Conservation (phyloP, 2,888 invertebrate genomes). For the Keiferia lycopersicella region DNA sequence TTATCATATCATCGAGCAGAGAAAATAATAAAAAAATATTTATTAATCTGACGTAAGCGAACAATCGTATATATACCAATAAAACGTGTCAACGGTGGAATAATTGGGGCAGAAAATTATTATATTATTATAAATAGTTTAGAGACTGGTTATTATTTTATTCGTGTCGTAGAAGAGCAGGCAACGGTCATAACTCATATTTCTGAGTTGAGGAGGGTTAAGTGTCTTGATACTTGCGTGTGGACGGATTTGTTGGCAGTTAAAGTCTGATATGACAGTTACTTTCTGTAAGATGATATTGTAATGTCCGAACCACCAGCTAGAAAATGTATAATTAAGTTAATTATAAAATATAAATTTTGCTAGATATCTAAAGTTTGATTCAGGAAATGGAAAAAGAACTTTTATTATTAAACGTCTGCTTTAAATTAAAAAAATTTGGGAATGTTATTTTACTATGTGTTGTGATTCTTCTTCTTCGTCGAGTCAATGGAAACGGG, state of each 20-base stretch:
- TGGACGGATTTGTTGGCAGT: not conserved
- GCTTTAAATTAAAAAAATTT: no score
- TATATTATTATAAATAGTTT: conserved; percentile 80
- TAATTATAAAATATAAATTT: no score
- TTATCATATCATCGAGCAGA: conserved; percentile 61
- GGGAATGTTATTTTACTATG: no score
- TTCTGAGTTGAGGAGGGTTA: conserved; percentile 45
- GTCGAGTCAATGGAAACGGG: no score
- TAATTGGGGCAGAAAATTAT: conserved; percentile 79
- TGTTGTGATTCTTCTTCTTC: no score
- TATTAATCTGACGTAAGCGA: conserved; percentile 56
- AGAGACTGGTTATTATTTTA: conserved; percentile 71
- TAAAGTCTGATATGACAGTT: not conserved
- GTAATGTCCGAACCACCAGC: not conserved
- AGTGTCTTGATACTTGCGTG: conserved; percentile 57
- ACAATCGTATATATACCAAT: conserved; percentile 76
- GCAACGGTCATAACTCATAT: conserved; percentile 73
- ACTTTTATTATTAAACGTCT: no score
- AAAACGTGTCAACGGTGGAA: conserved; percentile 74
- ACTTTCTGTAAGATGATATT: not conserved
- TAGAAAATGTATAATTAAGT: not conserved
- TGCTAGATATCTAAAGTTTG: not conserved
- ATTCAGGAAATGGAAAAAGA: no score
- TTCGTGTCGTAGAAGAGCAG: conserved; percentile 66
- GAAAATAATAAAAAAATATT: conserved; percentile 65